Evolutionary conservation across 1,140 invertebrate species (phyloP).

Genomic region (Ptiloglossa arizonensis): DNA sequence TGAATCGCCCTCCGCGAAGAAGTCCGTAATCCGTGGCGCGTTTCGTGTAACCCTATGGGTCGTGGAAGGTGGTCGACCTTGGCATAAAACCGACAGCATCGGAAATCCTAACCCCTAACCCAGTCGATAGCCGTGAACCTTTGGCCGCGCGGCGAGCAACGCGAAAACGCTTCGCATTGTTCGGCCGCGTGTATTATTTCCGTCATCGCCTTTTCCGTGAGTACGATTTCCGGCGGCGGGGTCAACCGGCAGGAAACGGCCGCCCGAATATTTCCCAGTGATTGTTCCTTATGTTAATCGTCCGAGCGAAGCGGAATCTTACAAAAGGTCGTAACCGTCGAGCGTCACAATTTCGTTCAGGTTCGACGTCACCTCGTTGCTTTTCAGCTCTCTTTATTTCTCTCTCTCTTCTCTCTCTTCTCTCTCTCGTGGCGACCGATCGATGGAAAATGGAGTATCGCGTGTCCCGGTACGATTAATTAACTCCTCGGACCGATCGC

Average conservation of each 20-base stretch:
- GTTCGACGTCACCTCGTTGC: not conserved
- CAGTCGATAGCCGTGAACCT: conserved; percentile 72
- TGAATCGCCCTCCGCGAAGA: too few species aligned
- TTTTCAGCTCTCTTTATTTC: not conserved
- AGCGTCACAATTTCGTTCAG: conserved; percentile 7
- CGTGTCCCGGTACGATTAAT: conserved; percentile 21
- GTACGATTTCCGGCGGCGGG: conserved; percentile 72
- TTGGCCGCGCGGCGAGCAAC: conserved; percentile 59
- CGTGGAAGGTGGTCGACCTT: conserved; percentile 63
- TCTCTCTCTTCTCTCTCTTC: not conserved
- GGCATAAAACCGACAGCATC: conserved; percentile 70
- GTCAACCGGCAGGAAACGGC: conserved; percentile 75
- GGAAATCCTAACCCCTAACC: conserved; percentile 78
- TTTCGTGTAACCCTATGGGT: conserved; percentile 10
- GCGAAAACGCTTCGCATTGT: conserved; percentile 66
- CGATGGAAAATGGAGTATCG: not conserved
- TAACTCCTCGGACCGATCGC: not conserved
- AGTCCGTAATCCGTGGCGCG: not conserved
- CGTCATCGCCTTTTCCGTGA: conserved; percentile 72
- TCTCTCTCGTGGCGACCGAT: not conserved
- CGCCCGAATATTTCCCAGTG: conserved; percentile 75
- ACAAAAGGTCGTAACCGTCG: conserved; percentile 43
- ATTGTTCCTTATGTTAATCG: conserved; percentile 77
- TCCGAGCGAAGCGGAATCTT: conserved; percentile 41
- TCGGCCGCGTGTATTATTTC: conserved; percentile 68